These are phyloP conservation scores for Epicampocera succincta DNA, from an alignment of 2,888 invertebrate species.

Conservation along the genomic window DNA sequence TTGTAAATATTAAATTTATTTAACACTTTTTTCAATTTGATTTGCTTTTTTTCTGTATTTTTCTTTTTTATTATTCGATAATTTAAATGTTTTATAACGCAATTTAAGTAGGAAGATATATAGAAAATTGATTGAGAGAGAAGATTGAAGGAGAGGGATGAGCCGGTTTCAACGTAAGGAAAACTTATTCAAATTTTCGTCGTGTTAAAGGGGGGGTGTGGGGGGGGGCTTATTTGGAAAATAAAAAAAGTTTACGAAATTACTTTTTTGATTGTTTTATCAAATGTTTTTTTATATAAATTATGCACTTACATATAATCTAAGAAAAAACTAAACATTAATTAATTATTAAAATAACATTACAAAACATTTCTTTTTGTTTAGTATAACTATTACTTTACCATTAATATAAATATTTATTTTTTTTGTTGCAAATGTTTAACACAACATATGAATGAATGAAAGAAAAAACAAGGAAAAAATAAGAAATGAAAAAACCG, in stretches of 20 bases:
- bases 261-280: slow-evolving; percentile 52
- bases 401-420: slow-evolving; percentile 17
- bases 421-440: slow-evolving; percentile 34
- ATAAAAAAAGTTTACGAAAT: slow-evolving; percentile 57
- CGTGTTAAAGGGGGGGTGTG: background rate
- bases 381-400: background rate
- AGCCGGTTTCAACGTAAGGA: background rate
- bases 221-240: slow-evolving; percentile 12
- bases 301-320: slow-evolving; percentile 59
- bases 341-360: slow-evolving; percentile 40
- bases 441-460: slow-evolving; percentile 29
- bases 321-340: slow-evolving; percentile 45
- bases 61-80: slow-evolving; percentile 35
- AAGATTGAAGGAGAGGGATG: background rate
- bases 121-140: slow-evolving; percentile 3
- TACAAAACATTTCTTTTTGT: slow-evolving; percentile 21
- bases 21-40: slow-evolving; percentile 50
- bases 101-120: slow-evolving; percentile 30
- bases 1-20: slow-evolving; percentile 50
- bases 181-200: slow-evolving; percentile 29
- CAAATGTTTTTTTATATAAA: slow-evolving; percentile 51
- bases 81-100: slow-evolving; percentile 51
- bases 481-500: background rate
- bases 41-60: slow-evolving; percentile 27
- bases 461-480: slow-evolving; percentile 5